Conservation (phyloP, 2,888 invertebrate genomes). For the Mycogona germanica region DNA sequence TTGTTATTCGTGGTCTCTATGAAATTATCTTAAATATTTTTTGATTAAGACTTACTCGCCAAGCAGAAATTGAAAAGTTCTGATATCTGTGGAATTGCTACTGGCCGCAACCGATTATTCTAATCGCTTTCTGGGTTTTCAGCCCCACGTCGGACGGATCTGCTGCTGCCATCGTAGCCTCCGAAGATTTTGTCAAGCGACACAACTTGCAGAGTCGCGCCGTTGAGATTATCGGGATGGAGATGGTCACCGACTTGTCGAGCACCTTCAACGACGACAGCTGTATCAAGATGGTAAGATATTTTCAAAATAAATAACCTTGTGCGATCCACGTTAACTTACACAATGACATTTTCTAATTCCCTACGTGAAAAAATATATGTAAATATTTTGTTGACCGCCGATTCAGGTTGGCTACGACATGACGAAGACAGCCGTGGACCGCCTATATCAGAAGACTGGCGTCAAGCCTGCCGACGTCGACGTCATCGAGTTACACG, state of each 20-base stretch:
- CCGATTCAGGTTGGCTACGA: slow-evolving; percentile 63
- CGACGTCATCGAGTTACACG: slow-evolving; percentile 91
- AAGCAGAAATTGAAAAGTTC: too few relatives aligned
- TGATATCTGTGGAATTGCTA: too few relatives aligned
- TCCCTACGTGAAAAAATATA: neutral
- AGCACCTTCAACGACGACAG: slow-evolving; percentile 71
- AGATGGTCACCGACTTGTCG: slow-evolving; percentile 87
- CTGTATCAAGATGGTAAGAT: slow-evolving; percentile 58
- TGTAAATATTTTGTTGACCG: slow-evolving; percentile 3
- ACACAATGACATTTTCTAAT: neutral
- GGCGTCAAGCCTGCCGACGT: slow-evolving; percentile 63
- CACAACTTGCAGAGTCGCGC: slow-evolving; percentile 74
- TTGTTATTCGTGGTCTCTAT: too few relatives aligned
- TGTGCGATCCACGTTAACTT: too few relatives aligned
- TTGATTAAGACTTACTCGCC: too few relatives aligned
- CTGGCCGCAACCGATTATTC: too few relatives aligned
- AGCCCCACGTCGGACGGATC: slow-evolving; percentile 95
- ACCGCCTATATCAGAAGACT: slow-evolving; percentile 58
- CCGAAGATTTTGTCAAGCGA: slow-evolving; percentile 75
- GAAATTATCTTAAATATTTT: too few relatives aligned
- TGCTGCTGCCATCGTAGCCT: slow-evolving; percentile 81
- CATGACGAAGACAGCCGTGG: slow-evolving; percentile 76
- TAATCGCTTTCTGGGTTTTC: too few relatives aligned
- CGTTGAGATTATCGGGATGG: slow-evolving; percentile 92
- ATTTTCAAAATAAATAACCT: neutral